phyloP scores from a whole-genome alignment of 2,797 vertebrate species.

The Psittacula derbiana region DNA sequence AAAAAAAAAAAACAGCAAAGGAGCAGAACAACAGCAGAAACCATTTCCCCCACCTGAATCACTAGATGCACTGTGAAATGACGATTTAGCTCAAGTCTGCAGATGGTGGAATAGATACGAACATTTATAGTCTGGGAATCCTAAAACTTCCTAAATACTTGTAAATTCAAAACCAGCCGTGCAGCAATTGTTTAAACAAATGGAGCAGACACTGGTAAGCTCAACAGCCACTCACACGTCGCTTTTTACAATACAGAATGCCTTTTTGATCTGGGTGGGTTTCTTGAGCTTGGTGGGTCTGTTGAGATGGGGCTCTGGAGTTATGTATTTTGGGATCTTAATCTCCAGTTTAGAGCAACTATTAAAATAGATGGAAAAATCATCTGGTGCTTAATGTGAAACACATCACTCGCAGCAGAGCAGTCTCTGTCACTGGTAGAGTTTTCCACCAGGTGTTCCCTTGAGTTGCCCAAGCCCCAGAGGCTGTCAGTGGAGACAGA shows the following conservation, averaged over 20 bases:
- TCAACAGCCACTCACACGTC: not conserved
- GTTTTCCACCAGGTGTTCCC: not conserved
- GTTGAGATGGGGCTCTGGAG: not conserved
- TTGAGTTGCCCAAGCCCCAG: not conserved
- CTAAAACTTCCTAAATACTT: conserved; percentile 45
- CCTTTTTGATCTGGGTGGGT: not conserved
- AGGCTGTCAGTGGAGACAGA: not conserved
- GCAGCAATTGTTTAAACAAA: conserved; percentile 37
- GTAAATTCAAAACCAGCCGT: conserved; percentile 19
- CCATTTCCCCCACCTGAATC: not conserved
- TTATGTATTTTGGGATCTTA: not conserved
- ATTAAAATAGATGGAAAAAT: not conserved
- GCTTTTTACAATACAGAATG: not conserved
- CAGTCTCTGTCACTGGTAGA: not conserved
- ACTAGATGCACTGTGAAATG: not conserved
- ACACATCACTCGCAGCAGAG: not conserved
- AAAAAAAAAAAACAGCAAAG: not conserved
- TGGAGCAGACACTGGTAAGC: not conserved
- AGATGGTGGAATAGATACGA: not conserved
- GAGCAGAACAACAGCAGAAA: not conserved
- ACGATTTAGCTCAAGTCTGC: not conserved
- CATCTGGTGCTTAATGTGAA: conserved; percentile 20
- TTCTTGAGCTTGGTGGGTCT: not conserved
- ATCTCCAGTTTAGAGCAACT: not conserved
- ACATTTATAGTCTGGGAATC: conserved; percentile 15